Evolutionary conservation across 2,888 invertebrate genomes (phyloP), one percentile per base, ranked within the genome.

Genomic region (Rotaria macrura): DNA sequence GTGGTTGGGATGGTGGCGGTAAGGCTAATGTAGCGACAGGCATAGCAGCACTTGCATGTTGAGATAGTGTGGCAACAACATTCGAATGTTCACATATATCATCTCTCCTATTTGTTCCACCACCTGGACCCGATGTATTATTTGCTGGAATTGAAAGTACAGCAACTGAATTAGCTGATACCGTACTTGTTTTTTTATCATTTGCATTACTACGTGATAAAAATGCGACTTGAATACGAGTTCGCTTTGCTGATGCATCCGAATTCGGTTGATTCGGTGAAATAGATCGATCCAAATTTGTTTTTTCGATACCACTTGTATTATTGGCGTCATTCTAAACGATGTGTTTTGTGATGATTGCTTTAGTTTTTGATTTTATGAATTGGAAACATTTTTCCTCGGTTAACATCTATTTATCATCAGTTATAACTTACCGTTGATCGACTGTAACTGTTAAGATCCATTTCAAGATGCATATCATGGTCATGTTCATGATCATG

Each of bases 401-500:
- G 0, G 29, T 20, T n/a, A n/a, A n/a, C n/a, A n/a, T 34, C 12
- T 34, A 17, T 20, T 65, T 34, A 4, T 65, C 20, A 20, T 20
- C 38, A 49, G 17, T 20, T 34, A 34, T 34, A 65, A 65, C 65
- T 65, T 65, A 65, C 65, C 65, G 20, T 65, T 34, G 65, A 34
- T 65, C 34, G 65, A 65, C 20, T 10, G 38, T 34, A 43, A 79
- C n/a, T 40, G 14, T 79, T 79, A 79, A 43, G 79, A 79, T 79
- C 79, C 43, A 43, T 43, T n/a, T 79, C 43, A 14, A 43, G 79
- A 79, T 79, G 34, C 34, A 34, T 65, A 65, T 65, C 43, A 79
- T 79, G 43, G 25, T 72, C 72, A 25, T 72, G 72, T 72, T 79
- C 79, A 20, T 79, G 79, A 79, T 79, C 79, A 43, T 79, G 79